Evolutionary conservation across 1,140 invertebrate genomes (phyloP).

Genomic region (Hyles vespertilio): DNA sequence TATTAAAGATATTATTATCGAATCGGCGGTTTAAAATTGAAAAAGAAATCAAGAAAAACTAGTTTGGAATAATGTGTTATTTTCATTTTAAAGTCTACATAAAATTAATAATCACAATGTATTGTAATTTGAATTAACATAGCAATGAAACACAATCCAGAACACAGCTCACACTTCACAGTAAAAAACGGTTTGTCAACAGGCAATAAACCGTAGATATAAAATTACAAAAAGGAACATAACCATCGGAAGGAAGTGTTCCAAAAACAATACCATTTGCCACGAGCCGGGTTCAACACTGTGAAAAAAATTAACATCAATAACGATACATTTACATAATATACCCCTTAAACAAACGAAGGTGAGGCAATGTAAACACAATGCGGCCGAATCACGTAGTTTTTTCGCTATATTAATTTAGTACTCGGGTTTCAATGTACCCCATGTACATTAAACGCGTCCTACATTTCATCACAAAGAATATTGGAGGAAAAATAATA

Average conservation of each 20-base stretch:
- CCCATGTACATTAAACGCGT: conserved; percentile 53
- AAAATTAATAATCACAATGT: no score
- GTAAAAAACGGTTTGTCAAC: background rate
- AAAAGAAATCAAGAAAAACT: no score
- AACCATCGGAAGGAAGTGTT: conserved; percentile 34
- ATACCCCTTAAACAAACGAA: conserved; percentile 61
- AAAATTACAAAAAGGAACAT: conserved; percentile 2
- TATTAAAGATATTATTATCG: no score
- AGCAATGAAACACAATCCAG: background rate
- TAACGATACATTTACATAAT: conserved; percentile 69
- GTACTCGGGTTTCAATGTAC: conserved; percentile 59
- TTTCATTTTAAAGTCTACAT: no score
- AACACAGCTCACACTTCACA: background rate
- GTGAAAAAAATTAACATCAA: conserved; percentile 48
- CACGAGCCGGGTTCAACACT: conserved; percentile 62
- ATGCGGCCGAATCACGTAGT: conserved; percentile 53
- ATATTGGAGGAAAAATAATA: conserved; percentile 62
- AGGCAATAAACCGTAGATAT: conserved; percentile 2
- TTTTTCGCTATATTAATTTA: conserved; percentile 71
- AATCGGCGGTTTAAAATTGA: no score
- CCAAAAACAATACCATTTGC: conserved; percentile 56
- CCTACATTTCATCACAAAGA: conserved; percentile 62
- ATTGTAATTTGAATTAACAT: background rate
- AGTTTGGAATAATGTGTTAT: no score
- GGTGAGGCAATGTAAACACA: conserved; percentile 50